Evolutionary conservation across 2,113 vertebrate species (phyloP).

Genomic region (Meriones unguiculatus): DNA sequence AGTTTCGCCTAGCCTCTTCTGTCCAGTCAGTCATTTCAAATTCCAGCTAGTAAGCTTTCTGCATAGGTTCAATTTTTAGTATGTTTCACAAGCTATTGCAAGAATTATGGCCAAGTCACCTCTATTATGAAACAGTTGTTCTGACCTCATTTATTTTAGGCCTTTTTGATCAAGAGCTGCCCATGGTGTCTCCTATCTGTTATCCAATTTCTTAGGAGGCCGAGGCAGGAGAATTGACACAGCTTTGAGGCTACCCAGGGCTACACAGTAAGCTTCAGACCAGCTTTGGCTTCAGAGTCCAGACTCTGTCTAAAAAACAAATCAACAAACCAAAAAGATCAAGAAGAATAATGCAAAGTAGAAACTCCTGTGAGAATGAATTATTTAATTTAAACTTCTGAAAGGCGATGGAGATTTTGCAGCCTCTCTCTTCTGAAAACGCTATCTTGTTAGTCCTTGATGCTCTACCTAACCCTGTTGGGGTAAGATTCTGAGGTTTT

Average conservation of each 20-base stretch:
- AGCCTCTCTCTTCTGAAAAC: neutral
- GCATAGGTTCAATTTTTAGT: conserved; percentile 70
- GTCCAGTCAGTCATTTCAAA: conserved; percentile 74
- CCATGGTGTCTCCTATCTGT: neutral
- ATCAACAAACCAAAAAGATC: neutral
- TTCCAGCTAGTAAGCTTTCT: conserved; percentile 80
- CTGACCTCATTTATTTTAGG: conserved; percentile 67
- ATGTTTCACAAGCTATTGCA: conserved; percentile 76
- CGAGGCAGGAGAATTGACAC: neutral
- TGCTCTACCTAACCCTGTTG: neutral
- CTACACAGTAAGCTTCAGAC: neutral
- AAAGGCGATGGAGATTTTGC: conserved; percentile 20
- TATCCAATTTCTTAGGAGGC: neutral
- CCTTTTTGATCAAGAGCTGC: conserved; percentile 16
- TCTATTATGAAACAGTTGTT: conserved; percentile 66
- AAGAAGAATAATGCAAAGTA: conserved; percentile 47
- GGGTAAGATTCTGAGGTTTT: conserved; percentile 22
- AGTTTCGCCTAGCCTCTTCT: conserved; percentile 74
- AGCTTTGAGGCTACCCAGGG: neutral
- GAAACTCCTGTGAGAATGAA: conserved; percentile 60
- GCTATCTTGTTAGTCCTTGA: neutral
- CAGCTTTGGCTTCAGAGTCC: neutral
- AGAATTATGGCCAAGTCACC: conserved; percentile 67
- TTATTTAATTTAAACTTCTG: conserved; percentile 43
- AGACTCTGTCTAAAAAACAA: neutral